Conservation (phyloP, 2,797 vertebrate species). For the Leucoraja ocellata region DNA sequence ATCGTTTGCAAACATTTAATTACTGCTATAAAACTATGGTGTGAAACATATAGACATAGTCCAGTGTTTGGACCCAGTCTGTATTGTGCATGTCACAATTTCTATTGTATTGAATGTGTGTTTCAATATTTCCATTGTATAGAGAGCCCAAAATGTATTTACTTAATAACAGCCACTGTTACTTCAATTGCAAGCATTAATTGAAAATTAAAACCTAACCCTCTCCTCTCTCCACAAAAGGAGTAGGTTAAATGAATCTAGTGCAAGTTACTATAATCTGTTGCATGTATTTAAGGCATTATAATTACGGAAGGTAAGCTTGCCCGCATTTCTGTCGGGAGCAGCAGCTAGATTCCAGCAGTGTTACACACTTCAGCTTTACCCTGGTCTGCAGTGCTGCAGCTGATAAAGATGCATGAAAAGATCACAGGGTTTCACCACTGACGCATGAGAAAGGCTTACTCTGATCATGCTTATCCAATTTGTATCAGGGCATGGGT, state of each 20-base stretch:
- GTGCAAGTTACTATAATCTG: conserved; percentile 31
- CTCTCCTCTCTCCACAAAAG: not conserved
- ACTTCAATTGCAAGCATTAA: conserved; percentile 35
- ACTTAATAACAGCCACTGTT: conserved; percentile 18
- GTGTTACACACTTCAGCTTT: not conserved
- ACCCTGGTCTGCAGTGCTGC: not conserved
- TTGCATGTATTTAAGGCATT: conserved; percentile 33
- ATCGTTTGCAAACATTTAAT: not conserved
- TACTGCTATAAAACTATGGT: conserved; percentile 35
- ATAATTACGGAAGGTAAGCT: conserved; percentile 28
- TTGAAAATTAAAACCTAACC: conserved; percentile 25
- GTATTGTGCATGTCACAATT: not conserved
- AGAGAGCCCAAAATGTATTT: conserved; percentile 18
- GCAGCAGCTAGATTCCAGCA: conserved; percentile 22
- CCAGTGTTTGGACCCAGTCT: conserved; percentile 12
- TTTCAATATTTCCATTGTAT: conserved; percentile 34
- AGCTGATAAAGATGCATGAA: conserved; percentile 15
- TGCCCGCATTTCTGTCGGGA: not conserved
- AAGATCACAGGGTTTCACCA: conserved; percentile 25
- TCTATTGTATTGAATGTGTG: not conserved
- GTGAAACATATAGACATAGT: not conserved
- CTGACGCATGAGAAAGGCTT: not conserved
- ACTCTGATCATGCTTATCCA: not conserved
- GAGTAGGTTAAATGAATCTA: not conserved
- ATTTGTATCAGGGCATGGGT: not conserved